Conservation (phyloP, 2,797 vertebrate genomes). For the Myioborus melanocephalus region DNA sequence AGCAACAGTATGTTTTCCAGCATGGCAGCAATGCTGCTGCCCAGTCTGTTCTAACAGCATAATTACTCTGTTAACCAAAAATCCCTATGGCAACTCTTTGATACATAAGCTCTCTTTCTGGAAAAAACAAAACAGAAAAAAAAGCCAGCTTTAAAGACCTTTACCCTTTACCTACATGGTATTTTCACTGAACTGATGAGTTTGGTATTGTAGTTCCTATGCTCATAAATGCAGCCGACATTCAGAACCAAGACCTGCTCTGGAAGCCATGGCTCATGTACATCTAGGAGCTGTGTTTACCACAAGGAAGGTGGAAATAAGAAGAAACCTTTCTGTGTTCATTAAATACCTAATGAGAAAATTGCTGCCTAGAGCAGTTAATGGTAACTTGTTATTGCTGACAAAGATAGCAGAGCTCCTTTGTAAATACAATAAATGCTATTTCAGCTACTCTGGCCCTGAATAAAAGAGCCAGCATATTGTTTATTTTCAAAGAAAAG, state of each 20-base stretch:
- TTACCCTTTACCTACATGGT: neutral
- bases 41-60: neutral
- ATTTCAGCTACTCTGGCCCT: neutral
- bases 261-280: neutral
- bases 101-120: neutral
- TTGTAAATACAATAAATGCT: neutral
- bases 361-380: neutral
- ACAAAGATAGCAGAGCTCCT: neutral
- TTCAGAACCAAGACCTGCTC: neutral
- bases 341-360: constrained; percentile 34
- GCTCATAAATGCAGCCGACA: neutral
- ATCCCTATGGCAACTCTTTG: neutral
- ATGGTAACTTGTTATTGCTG: neutral
- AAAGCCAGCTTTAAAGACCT: neutral
- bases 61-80: neutral
- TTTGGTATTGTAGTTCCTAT: neutral
- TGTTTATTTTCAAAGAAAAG: neutral
- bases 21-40: neutral
- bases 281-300: neutral
- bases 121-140: neutral
- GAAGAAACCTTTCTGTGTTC: neutral
- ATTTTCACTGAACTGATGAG: neutral
- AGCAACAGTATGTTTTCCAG: neutral
- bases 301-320: neutral
- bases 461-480: neutral